phyloP scores from a whole-genome alignment of 2,797 vertebrate species.

The Adelosebastes latens region DNA sequence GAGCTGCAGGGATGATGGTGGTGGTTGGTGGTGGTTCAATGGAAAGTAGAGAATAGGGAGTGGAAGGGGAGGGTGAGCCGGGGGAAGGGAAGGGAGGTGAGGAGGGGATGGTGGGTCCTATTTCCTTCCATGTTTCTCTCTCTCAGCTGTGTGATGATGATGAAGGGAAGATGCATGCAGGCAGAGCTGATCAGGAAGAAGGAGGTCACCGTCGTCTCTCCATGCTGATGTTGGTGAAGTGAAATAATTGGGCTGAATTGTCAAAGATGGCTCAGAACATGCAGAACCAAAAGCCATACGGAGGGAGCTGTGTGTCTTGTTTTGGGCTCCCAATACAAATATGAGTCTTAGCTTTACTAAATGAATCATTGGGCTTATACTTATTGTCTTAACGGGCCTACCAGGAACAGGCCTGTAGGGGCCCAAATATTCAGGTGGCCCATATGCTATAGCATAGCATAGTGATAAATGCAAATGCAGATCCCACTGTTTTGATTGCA shows the following conservation, averaged over 20 bases:
- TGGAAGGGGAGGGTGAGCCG: constrained; percentile 55
- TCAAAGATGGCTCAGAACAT: background rate
- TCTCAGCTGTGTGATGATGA: constrained; percentile 56
- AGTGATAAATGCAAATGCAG: too few relatives aligned
- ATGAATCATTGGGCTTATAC: background rate
- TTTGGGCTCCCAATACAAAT: background rate
- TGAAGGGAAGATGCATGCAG: constrained; percentile 35
- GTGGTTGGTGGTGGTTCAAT: constrained; percentile 52
- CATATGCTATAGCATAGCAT: too few relatives aligned
- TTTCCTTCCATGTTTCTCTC: constrained; percentile 70
- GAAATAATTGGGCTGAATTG: constrained; percentile 27
- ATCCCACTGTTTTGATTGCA: too few relatives aligned
- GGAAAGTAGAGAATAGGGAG: constrained; percentile 73
- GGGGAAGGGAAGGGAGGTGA: constrained; percentile 35
- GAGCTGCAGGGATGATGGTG: constrained; percentile 57
- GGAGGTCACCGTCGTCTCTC: constrained; percentile 34
- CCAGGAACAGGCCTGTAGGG: rapidly evolving
- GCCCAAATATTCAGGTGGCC: background rate
- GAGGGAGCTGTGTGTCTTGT: background rate
- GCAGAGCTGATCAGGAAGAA: constrained; percentile 38
- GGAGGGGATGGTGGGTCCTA: constrained; percentile 58
- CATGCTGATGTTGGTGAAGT: background rate
- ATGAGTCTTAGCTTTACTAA: background rate
- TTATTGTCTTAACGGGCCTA: background rate
- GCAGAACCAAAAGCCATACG: background rate